Base-by-base conservation (phyloP, 2,797 vertebrate species). In the Poeciliopsis turneri region DNA sequence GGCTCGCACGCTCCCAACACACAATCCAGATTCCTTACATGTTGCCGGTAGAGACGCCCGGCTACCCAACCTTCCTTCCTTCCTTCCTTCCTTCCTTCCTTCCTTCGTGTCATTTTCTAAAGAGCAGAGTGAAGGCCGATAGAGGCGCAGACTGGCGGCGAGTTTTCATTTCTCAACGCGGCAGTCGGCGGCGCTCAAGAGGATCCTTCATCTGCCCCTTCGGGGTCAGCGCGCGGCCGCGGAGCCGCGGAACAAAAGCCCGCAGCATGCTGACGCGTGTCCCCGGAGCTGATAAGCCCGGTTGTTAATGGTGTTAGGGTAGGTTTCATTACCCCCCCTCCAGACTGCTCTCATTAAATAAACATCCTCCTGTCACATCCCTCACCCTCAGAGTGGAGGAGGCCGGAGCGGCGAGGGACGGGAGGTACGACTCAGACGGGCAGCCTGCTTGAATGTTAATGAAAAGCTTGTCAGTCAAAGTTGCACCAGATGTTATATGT, bases 311-410 rank as follows among this genome's bases (percentile, higher is more conserved):
- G 93, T 92, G 92, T 94, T 90, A 89, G 90, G 91, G 92, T 92
- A 92, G 94, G 95, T 95, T 96, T 95, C 94, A 95, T 95, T 94
- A 95, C 92, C 92, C 92, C 92, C 92, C 92, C 92, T 93, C 91
- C 94, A 94, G 93, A 95, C 94, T 90, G 91, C 88, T 88, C 92
- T 95, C 94, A 95, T 96, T 94, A 95, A 95, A 95, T 94, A 95
- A 95, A 95, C 93, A 95, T 95, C 91, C 78, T 86, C 84, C 87
- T 92, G 93, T 92, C 93, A 94, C 93, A 92, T 94, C 92, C 82
- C 85, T 94, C 93, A 93, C 80, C 86, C 80, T 23, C 76, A 41
- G 77, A 90, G 84, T 3, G 79, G 89, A 91, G 80, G 84, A 74
- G 85, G 84, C 84, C 53, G 79, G 84, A 78, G 79, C 74, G 72